Evolutionary conservation across 2,113 vertebrate species (phyloP), one percentile per base, ranked within the genome.

Genomic region (Gambusia affinis): DNA sequence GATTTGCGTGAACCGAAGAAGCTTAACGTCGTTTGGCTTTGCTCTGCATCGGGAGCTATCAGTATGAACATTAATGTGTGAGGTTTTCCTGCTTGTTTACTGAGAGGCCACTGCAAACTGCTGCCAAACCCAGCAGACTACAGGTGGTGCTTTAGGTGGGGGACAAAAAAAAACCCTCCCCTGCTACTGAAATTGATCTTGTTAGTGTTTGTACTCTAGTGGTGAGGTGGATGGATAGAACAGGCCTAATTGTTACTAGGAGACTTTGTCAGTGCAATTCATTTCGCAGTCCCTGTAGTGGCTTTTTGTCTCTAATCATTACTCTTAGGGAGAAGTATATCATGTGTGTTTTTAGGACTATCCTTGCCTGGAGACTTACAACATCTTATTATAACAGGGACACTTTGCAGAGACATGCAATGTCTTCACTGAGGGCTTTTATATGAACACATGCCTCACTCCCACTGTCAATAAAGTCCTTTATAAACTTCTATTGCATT

Each of bases 361-460:
- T 60, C 63, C 63, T 66, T 74, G 47, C 72, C 72, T 11, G 14
- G 44, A 74, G 72, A 74, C 63, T 60, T 29, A 29, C 44, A 51
- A 37, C 47, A 24, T 63, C 60, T 72, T 63, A 30, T 47, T 57
- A 64, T 27, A 12, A 74, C 63, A 60, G 37, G 44, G 63, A 47
- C 17, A 15, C n/a, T 74, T 60, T 37, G 31, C 31, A 39, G 72
- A 74, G 47, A 57, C 44, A 66, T 17, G 39, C 31, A 22, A 66
- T 66, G 63, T 35, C 33, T 60, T n/a, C 4, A 22, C 39, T 66
- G 63, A 11, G 35, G 24, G 31, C n/a, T 37, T 35, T 57, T 10
- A 10, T n/a, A n/a, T 35, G 44, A 57, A 27, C 42, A 54, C 2
- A 27, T 27, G 15, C 57, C 72, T 47, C 62, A 57, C 47, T 66